Conservation (phyloP, 2,797 vertebrate species). For the Taenioides sp. region DNA sequence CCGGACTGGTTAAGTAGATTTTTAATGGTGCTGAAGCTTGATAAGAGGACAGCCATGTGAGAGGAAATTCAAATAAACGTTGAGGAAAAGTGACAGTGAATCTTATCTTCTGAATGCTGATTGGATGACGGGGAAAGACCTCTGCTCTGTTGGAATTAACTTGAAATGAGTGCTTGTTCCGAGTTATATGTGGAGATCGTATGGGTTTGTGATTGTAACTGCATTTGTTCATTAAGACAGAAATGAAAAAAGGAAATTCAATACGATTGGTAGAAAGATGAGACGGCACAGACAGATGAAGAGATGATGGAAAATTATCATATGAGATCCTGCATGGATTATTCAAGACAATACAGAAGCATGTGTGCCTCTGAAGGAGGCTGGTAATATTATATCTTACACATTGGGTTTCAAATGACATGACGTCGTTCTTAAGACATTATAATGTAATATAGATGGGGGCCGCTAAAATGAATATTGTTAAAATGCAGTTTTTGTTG, state of each 20-base stretch:
- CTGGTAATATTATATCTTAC: no score
- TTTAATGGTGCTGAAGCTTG: conserved; percentile 41
- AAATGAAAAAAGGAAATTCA: neutral
- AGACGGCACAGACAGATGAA: neutral
- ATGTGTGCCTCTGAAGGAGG: neutral
- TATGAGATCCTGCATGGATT: neutral
- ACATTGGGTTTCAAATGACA: no score
- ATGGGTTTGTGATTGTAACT: neutral
- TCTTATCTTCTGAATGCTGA: conserved; percentile 38
- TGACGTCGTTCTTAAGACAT: no score
- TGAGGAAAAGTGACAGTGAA: conserved; percentile 30
- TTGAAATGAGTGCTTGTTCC: conserved; percentile 3
- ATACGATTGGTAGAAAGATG: neutral
- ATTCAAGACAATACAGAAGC: neutral
- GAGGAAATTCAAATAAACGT: conserved; percentile 48
- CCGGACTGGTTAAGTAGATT: conserved; percentile 58
- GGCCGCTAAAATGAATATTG: no score
- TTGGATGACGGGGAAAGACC: conserved; percentile 32
- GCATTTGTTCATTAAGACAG: neutral
- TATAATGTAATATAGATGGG: no score
- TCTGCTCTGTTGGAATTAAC: conserved; percentile 18
- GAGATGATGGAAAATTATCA: neutral
- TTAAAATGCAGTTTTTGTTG: no score
- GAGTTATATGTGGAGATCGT: neutral
- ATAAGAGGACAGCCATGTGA: conserved; percentile 37